Conservation (phyloP, 2,113 vertebrate genomes). For the Heliornis fulica region DNA sequence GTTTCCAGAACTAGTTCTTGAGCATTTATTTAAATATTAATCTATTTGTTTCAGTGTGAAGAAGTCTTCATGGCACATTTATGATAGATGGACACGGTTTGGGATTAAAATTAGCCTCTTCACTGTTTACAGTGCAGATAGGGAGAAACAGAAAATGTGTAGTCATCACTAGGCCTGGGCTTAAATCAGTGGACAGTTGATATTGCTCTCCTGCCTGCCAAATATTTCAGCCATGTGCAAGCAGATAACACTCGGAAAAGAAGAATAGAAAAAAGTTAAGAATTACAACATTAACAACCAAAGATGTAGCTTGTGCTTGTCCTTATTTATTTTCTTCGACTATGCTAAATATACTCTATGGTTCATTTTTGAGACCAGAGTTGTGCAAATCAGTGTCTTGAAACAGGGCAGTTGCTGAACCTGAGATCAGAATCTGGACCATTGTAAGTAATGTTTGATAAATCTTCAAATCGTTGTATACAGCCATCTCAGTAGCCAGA, state of each 20-base stretch:
- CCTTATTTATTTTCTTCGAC: not conserved
- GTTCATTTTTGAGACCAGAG: constrained; percentile 16
- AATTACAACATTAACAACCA: not conserved
- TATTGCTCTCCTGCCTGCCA: not conserved
- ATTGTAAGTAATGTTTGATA: constrained; percentile 61
- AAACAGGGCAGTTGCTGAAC: not conserved
- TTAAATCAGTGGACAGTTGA: not conserved
- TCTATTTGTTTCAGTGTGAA: not conserved
- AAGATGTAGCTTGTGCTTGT: not conserved
- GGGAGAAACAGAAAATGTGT: not conserved
- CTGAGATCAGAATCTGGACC: constrained; percentile 13
- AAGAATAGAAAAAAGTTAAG: not conserved
- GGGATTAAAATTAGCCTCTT: not conserved
- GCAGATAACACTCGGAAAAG: not conserved
- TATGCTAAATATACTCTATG: constrained; percentile 28
- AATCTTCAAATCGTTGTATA: constrained; percentile 75
- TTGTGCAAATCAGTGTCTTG: not conserved
- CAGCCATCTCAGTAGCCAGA: constrained; percentile 82
- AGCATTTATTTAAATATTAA: constrained; percentile 10
- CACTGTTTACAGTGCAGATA: not conserved
- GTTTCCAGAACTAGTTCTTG: not conserved
- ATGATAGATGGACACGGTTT: not conserved
- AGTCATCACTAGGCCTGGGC: not conserved
- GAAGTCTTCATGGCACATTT: not conserved
- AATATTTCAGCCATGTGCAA: not conserved